Conservation (phyloP, 2,888 invertebrate species). For the Eupithecia insigniata region DNA sequence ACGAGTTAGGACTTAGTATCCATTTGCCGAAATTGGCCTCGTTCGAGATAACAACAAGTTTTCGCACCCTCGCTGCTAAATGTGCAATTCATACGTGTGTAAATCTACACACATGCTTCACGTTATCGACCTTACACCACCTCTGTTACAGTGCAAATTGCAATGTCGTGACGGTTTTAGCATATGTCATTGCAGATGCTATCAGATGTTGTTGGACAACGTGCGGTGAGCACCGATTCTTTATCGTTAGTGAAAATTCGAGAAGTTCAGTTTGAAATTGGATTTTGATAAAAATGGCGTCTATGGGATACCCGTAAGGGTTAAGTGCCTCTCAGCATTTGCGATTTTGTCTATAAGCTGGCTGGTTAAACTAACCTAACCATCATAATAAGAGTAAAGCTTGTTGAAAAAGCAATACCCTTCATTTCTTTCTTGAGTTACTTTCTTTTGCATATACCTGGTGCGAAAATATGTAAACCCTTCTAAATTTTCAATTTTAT, state of each 20-base stretch:
- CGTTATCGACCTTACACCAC: constrained; percentile 41
- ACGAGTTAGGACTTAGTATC: constrained; percentile 84
- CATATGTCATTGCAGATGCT: constrained; percentile 76
- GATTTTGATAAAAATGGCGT: constrained; percentile 20
- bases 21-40: constrained; percentile 84
- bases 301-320: neutral
- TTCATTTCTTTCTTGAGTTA: too few relatives aligned
- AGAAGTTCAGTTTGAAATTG: constrained; percentile 39
- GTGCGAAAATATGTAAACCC: too few relatives aligned
- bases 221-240: constrained; percentile 62
- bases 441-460: too few relatives aligned
- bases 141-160: constrained; percentile 36
- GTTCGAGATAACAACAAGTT: constrained; percentile 83
- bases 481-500: too few relatives aligned
- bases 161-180: constrained; percentile 47
- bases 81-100: constrained; percentile 82
- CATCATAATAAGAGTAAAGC: too few relatives aligned
- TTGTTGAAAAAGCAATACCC: too few relatives aligned
- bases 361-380: neutral
- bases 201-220: constrained; percentile 76
- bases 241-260: constrained; percentile 61
- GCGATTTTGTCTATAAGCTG: neutral
- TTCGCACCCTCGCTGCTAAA: constrained; percentile 83
- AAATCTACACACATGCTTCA: constrained; percentile 53
- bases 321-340: neutral